A percentile compares a stretch with the other conserved stretches of the same genome.
phyloP scores from a whole-genome alignment of 1,140 invertebrate species.

The Pseudomyrmex flavicornis region DNA sequence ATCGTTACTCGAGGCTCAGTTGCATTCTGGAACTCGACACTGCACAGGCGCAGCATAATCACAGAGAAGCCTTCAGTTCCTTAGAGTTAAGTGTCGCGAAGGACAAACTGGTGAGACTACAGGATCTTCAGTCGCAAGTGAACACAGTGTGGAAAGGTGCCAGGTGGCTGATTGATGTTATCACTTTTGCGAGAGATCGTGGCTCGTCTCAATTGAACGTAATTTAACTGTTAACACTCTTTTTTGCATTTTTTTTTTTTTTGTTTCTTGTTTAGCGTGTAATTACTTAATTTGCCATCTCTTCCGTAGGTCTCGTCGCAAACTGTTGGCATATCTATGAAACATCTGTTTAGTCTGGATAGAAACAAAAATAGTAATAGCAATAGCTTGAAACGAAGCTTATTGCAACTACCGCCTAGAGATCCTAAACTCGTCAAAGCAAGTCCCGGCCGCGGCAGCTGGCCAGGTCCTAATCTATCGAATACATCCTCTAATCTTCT shows the following conservation, averaged over 20 bases:
- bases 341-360: conserved; percentile 81
- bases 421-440: conserved; percentile 91
- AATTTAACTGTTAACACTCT: conserved; percentile 55
- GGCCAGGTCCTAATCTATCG: conserved; percentile 91
- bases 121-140: conserved; percentile 92
- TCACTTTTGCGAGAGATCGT: conserved; percentile 95
- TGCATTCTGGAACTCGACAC: conserved; percentile 97
- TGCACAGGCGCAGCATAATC: conserved; percentile 95
- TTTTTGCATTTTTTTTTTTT: background rate
- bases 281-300: background rate
- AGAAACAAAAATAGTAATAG: conserved; percentile 77
- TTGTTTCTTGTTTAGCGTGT: background rate
- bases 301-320: conserved; percentile 61
- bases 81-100: conserved; percentile 94
- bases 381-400: conserved; percentile 84
- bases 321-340: conserved; percentile 81
- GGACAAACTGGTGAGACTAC: conserved; percentile 92
- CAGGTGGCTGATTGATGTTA: conserved; percentile 97
- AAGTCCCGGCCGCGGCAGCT: conserved; percentile 91
- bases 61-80: conserved; percentile 96
- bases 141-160: conserved; percentile 96
- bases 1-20: conserved; percentile 95
- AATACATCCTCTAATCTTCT: conserved; percentile 85
- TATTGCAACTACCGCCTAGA: conserved; percentile 90
- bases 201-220: conserved; percentile 78